A percentile compares a stretch with the other conserved stretches of the same genome.
Evolutionary conservation across 1,140 invertebrate species (phyloP).

Genomic region (Lycorma delicatula): DNA sequence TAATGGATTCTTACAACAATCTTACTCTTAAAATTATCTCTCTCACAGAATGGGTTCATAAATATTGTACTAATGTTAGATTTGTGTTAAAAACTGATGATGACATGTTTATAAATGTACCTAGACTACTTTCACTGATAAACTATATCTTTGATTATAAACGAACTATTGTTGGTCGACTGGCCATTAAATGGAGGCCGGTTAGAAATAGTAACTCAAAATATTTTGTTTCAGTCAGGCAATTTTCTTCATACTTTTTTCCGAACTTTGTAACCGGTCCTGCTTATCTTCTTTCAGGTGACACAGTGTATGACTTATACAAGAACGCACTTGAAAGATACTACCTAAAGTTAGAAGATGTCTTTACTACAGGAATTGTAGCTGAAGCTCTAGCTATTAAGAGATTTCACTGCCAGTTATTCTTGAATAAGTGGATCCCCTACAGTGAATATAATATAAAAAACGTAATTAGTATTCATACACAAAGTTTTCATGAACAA

Average conservation of each 20-base stretch:
- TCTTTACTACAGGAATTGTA: slow-evolving; percentile 40
- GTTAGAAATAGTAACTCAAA: slow-evolving; percentile 72
- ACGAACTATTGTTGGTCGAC: slow-evolving; percentile 62
- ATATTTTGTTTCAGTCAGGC: slow-evolving; percentile 65
- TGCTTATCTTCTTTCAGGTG: slow-evolving; percentile 65
- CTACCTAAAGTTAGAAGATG: slow-evolving; percentile 40
- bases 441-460: neutral
- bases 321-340: slow-evolving; percentile 45
- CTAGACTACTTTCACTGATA: slow-evolving; percentile 36
- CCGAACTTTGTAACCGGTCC: slow-evolving; percentile 79
- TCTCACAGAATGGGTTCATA: slow-evolving; percentile 68
- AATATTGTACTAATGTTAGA: slow-evolving; percentile 50
- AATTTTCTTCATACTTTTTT: slow-evolving; percentile 59
- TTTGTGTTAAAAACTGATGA: slow-evolving; percentile 77
- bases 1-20: slow-evolving; percentile 85
- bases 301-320: slow-evolving; percentile 55
- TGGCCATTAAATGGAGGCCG: slow-evolving; percentile 74
- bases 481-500: neutral
- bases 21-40: slow-evolving; percentile 82
- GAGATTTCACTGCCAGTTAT: slow-evolving; percentile 12
- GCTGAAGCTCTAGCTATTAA: slow-evolving; percentile 35
- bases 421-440: neutral
- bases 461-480: neutral
- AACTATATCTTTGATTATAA: slow-evolving; percentile 23
- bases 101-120: slow-evolving; percentile 72